Conservation (phyloP, 2,797 vertebrate species). For the Sebastes cheni region DNA sequence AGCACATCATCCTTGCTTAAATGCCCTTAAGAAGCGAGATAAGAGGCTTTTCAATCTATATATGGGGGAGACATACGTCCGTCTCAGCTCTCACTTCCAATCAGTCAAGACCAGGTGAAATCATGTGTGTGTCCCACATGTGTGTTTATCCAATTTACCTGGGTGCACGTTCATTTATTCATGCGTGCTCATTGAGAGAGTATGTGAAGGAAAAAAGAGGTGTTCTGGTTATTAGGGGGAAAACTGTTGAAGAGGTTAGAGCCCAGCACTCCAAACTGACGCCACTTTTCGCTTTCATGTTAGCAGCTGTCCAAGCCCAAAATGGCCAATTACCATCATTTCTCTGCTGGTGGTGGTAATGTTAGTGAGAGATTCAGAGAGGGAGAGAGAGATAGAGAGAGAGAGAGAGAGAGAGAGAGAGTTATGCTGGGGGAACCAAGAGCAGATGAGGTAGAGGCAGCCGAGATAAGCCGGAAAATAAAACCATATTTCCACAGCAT, state of each 20-base stretch:
- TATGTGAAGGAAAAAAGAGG: slow-evolving; percentile 25
- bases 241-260: slow-evolving; percentile 71
- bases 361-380: slow-evolving; percentile 53
- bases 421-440: slow-evolving; percentile 31
- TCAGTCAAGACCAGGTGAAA: slow-evolving; percentile 36
- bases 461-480: slow-evolving; percentile 71
- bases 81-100: slow-evolving; percentile 38
- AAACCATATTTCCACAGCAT: slow-evolving; percentile 70
- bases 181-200: slow-evolving; percentile 21
- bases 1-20: slow-evolving; percentile 71
- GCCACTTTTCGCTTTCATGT: slow-evolving; percentile 78
- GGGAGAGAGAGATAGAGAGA: not conserved
- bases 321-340: slow-evolving; percentile 83
- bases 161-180: slow-evolving; percentile 30
- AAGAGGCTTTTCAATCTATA: slow-evolving; percentile 71
- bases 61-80: slow-evolving; percentile 58
- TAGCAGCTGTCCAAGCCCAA: slow-evolving; percentile 79
- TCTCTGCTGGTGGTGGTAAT: slow-evolving; percentile 74
- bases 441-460: slow-evolving; percentile 66
- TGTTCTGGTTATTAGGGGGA: slow-evolving; percentile 55
- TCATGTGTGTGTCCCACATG: not conserved
- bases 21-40: slow-evolving; percentile 68
- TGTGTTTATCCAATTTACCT: slow-evolving; percentile 38
- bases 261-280: slow-evolving; percentile 65
- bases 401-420: not conserved